Conservation (phyloP, 2,797 vertebrate species). For the Macropodus opercularis region DNA sequence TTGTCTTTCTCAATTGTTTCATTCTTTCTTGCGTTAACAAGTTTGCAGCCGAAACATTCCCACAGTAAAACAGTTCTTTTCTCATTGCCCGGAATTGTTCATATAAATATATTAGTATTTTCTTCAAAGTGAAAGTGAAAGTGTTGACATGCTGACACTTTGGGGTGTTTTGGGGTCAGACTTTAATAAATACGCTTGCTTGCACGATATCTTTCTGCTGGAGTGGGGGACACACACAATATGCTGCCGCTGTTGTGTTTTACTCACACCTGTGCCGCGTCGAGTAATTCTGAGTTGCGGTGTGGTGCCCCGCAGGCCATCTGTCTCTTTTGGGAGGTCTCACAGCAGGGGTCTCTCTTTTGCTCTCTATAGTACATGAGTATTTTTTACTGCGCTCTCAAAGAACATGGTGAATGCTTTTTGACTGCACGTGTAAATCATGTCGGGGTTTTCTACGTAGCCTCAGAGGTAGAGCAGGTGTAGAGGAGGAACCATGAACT, state of each 20-base stretch:
- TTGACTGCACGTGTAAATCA: constrained; percentile 63
- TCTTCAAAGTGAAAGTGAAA: constrained; percentile 30
- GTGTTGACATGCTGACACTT: background rate
- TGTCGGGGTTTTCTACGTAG: constrained; percentile 45
- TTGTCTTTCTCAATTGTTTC: constrained; percentile 47
- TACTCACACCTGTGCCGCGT: constrained; percentile 48
- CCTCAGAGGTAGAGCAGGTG: constrained; percentile 43
- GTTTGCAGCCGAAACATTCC: constrained; percentile 32
- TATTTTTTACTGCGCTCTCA: constrained; percentile 57
- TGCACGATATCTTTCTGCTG: background rate
- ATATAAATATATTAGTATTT: constrained; percentile 9
- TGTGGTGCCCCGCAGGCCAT: constrained; percentile 52
- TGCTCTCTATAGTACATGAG: constrained; percentile 33
- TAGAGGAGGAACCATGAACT: constrained; percentile 1
- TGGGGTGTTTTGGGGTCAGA: background rate
- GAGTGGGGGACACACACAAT: background rate
- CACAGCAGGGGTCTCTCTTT: constrained; percentile 64
- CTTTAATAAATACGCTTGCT: background rate
- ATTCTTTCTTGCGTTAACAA: constrained; percentile 51
- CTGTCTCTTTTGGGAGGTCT: constrained; percentile 64
- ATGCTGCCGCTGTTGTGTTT: constrained; percentile 33
- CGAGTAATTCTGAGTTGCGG: constrained; percentile 23
- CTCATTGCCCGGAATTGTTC: constrained; percentile 26
- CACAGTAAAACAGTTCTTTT: constrained; percentile 51
- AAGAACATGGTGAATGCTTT: constrained; percentile 30